Base-by-base conservation (phyloP, 2,113 vertebrate genomes). In the Bombycilla garrulus region DNA sequence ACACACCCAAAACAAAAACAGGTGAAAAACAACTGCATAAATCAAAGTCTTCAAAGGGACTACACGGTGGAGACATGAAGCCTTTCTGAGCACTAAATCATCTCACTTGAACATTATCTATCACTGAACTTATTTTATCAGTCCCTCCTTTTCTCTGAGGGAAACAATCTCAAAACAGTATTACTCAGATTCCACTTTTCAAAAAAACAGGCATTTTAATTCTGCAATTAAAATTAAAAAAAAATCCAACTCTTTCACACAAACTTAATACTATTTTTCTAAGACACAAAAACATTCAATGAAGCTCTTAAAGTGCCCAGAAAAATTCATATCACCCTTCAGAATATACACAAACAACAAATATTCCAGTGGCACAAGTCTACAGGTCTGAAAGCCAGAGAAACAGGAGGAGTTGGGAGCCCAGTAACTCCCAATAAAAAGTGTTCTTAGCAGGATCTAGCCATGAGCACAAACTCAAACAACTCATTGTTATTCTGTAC, bases 11-110 rank as follows among this genome's bases (percentile, higher is more conserved):
- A 96, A 93, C 93, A 92, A 96, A 92, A 97, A 74, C 87, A 98
- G 73, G 66, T 96, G 86, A 90, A 97, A 96, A 96, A 95, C 84
- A 97, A 91, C 90, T 62, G 85, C 86, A 96, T 90, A 97, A 94
- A 51, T 82, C 83, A 90, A 97, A 97, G 81, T 88, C n/a, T 87
- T 90, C 60, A 70, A 74, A 92, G 51, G 94, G 82, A 86, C 76
- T 79, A 35, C 53, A 95, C 51, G 92, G 53, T 2, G 73, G 97
- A 97, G 88, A 97, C 91, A 95, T 80, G 62, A 82, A 44, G 54
- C 31, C 67, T 85, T 94, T 96, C 97, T 95, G 88, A 97, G 97
- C 96, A 97, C 81, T 90, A 82, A 71, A 66, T 69, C 0, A 0
- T 57, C 87, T 86, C 81, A 78, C 82, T 92, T 83, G 53, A 90